These are phyloP conservation scores for Mya arenaria DNA, from an alignment of 1,140 invertebrate species.

Conservation along the genomic window DNA sequence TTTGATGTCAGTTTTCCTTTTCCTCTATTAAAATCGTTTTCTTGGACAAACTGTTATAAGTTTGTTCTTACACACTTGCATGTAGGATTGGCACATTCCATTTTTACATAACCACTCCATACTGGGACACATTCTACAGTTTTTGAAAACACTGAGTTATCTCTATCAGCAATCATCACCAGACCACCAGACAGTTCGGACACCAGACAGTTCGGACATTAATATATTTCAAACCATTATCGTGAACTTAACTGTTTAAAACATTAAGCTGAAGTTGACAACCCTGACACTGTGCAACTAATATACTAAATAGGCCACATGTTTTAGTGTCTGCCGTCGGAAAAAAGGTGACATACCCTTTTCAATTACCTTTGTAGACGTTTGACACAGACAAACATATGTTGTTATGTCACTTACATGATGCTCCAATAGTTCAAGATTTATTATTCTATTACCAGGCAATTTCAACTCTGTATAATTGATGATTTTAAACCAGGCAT, in stretches of 20 bases:
- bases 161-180: constrained; percentile 73
- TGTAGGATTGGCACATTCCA: no score
- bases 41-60: constrained; percentile 50
- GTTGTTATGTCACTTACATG: not conserved
- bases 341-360: not conserved
- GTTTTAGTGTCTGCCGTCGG: not conserved
- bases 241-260: not conserved
- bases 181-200: constrained; percentile 75
- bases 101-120: constrained; percentile 66
- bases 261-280: not conserved
- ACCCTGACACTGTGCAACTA: not conserved
- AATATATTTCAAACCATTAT: not conserved
- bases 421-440: not conserved
- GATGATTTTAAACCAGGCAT: no score
- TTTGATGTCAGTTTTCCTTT: constrained; percentile 34
- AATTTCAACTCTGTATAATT: no score
- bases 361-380: not conserved
- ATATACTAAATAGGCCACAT: not conserved
- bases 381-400: no score
- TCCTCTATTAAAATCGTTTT: constrained; percentile 48
- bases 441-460: not conserved
- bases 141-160: constrained; percentile 76
- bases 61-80: no score
- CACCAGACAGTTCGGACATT: constrained; percentile 39
- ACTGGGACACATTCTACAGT: constrained; percentile 63